Conservation (phyloP, 2,797 vertebrate species). For the Heteromormyrus szaboi region DNA sequence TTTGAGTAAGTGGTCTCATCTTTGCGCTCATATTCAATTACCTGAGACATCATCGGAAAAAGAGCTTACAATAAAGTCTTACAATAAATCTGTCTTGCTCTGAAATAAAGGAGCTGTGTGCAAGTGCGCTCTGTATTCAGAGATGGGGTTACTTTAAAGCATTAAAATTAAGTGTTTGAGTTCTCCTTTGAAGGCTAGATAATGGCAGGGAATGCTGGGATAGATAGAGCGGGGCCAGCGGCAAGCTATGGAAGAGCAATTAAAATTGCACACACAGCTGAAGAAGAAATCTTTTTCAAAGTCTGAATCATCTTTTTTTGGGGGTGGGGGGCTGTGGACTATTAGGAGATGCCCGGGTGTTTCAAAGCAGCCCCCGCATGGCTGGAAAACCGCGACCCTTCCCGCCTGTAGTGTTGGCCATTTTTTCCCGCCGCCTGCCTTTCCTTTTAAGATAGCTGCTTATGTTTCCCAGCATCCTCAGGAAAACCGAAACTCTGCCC, state of each 20-base stretch:
- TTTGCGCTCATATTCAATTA: not conserved
- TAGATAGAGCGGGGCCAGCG: conserved; percentile 30
- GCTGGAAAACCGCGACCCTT: not conserved
- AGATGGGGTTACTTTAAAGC: conserved; percentile 63
- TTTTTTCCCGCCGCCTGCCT: conserved; percentile 41
- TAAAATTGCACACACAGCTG: conserved; percentile 72
- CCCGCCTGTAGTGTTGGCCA: conserved; percentile 26
- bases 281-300: conserved; percentile 57
- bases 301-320: conserved; percentile 53
- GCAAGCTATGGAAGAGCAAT: conserved; percentile 63
- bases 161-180: conserved; percentile 74
- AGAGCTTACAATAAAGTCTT: conserved; percentile 5
- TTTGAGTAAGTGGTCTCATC: not conserved
- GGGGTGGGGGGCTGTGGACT: conserved; percentile 49
- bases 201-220: conserved; percentile 57
- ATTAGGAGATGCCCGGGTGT: conserved; percentile 58
- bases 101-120: conserved; percentile 1
- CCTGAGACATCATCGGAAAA: not conserved
- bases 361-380: conserved; percentile 47
- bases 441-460: conserved; percentile 16
- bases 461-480: not conserved
- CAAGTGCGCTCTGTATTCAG: conserved; percentile 21
- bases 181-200: conserved; percentile 70
- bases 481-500: not conserved
- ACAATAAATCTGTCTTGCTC: conserved; percentile 11